Conservation (phyloP, 2,888 invertebrate species). For the Cosmia trapezina region DNA sequence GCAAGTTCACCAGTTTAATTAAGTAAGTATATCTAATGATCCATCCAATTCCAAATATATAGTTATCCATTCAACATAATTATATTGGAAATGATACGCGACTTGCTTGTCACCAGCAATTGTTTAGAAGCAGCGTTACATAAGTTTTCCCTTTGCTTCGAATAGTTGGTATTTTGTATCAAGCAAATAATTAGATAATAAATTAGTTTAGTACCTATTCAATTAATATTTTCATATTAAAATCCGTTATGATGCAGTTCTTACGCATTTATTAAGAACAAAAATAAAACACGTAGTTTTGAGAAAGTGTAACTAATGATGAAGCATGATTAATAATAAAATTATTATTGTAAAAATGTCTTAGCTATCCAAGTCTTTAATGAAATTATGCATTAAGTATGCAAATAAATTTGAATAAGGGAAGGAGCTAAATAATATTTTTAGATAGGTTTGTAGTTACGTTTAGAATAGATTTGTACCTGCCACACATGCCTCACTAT, state of each 20-base stretch:
- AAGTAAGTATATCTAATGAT: background rate
- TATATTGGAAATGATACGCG: background rate
- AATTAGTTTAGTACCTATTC: conserved; percentile 57
- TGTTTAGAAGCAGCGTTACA: background rate
- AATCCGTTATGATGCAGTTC: conserved; percentile 44
- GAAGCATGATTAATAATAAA: background rate
- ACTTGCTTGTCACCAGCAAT: background rate
- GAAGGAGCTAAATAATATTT: conserved; percentile 38
- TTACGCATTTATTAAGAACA: conserved; percentile 22
- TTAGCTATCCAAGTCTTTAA: conserved; percentile 6
- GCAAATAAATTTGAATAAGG: conserved; percentile 19
- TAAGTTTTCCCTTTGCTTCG: conserved; percentile 38
- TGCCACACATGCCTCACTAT: conserved; percentile 40
- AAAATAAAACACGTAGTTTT: conserved; percentile 23
- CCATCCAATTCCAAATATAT: conserved; percentile 14
- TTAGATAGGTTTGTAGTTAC: conserved; percentile 47
- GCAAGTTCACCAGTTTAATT: background rate
- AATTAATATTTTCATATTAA: conserved; percentile 64
- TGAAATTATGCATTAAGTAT: conserved; percentile 22
- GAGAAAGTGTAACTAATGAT: conserved; percentile 19
- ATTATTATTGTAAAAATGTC: conserved; percentile 13
- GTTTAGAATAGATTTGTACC: conserved; percentile 56
- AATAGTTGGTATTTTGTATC: conserved; percentile 61
- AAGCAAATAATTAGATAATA: conserved; percentile 69
- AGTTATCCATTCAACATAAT: background rate